Conservation (phyloP, 2,797 vertebrate species). For the Smutsia gigantea region DNA sequence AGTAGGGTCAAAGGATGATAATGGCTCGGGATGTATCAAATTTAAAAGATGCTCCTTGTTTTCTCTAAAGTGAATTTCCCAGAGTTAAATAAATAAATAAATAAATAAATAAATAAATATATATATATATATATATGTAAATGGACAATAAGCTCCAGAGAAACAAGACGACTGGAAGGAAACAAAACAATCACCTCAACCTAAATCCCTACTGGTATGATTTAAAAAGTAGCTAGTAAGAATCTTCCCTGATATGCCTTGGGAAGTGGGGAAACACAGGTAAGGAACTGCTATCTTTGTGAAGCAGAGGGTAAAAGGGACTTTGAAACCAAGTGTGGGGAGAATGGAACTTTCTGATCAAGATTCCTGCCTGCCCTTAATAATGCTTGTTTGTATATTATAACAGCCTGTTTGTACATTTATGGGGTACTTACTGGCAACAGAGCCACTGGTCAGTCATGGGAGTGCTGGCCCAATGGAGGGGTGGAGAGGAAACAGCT, state of each 20-base stretch:
- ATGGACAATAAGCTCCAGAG: neutral
- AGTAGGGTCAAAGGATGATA: neutral
- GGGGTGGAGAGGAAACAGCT: no score
- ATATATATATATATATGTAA: neutral
- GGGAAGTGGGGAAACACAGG: neutral
- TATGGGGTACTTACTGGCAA: no score
- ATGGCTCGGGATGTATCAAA: neutral
- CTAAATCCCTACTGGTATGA: neutral
- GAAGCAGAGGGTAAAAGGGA: neutral
- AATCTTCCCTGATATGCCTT: neutral
- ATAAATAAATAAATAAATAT: neutral
- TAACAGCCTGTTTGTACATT: no score
- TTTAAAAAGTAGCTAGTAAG: neutral
- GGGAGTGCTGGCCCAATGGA: no score
- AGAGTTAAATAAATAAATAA: no score
- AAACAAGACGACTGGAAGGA: neutral
- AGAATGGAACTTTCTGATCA: no score
- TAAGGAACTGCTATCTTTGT: neutral
- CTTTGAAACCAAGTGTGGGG: neutral
- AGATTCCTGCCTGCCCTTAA: no score
- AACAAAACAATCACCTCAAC: neutral
- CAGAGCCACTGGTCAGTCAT: no score
- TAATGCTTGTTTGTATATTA: no score
- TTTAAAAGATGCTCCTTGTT: neutral
- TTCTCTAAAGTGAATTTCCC: neutral